Base-by-base conservation (phyloP, 2,797 vertebrate species). In the Podargus strigoides region DNA sequence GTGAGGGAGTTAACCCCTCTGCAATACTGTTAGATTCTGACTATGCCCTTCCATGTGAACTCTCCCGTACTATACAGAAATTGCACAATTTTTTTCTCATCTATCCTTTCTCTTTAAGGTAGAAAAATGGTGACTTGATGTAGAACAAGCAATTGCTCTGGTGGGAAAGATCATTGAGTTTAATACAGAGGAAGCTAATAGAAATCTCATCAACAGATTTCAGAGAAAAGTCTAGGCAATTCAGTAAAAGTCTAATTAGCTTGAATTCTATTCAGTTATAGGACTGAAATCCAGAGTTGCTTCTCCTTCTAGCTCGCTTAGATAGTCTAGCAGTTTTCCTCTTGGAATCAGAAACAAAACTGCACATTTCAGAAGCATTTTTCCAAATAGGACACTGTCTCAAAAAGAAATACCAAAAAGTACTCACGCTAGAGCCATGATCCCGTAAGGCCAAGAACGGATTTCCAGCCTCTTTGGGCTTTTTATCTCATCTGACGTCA, bases 371-470 rank as follows among this genome's bases (percentile, higher is more conserved):
- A 3, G 39, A 46, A 73, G 26, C 6, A 2, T 59, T 93, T 72
- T 64, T 34, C 69, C 66, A 66, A 50, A 34, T 4, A 37, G 17
- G 19, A 64, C 16, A 10, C 6, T 13, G 24, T 7, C 34, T 60
- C 42, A 4, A 18, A 27, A 70, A 75, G 42, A 16, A 23, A 39
- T 10, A 21, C 2, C 49, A 37, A 32, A 36, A 52, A 84, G 80
- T 97, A 99, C 99, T 98, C 97, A 99, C 99, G 98, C 98, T 80
- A 99, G 96, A 88, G 98, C 98, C 98, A 99, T 98, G 96, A 99
- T 98, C 97, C 98, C 99, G 22, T 98, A 98, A 34, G 98, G 98
- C 97, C 98, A 98, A 39, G 98, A 98, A 67, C 98, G 91, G 13
- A 98, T 98, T 76, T 99, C 98, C 72, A 99, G 90, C 50, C 97